Base-by-base conservation (phyloP, 2,113 vertebrate species). In the Chloropsis cyanopogon region DNA sequence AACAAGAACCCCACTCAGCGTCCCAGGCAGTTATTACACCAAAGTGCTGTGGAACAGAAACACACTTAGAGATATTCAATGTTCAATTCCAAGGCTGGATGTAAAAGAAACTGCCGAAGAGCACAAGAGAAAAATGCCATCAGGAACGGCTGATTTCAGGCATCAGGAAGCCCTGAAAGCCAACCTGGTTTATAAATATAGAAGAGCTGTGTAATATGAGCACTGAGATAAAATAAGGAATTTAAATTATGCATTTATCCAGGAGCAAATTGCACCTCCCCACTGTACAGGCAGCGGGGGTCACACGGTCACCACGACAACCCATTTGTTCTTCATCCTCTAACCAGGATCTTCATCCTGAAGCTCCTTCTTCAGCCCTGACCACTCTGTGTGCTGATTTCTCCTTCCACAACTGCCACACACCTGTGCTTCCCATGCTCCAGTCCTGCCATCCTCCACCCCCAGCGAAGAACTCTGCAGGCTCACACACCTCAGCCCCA, bases 371-470 rank as follows among this genome's bases (percentile, higher is more conserved):
- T 50, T 50, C n/a, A 28, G 52, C 82, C 50, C 65, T 52, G 50
- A 79, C 47, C 81, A 10, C 41, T 37, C 37, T 18, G 26, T 2
- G 24, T 28, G 65, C 69, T 53, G 21, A 22, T 50, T 79, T 33
- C 56, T 72, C 53, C 46, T 69, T 46, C 61, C 57, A 35, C 41
- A 87, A 2, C 28, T 9, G 29, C 26, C 37, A 57, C 56, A 35
- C 33, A 33, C 17, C 61, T 14, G 35, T 0, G 0, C 25, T 22
- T 35, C 25, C 53, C 39, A 66, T 0, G 0, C 2, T 2, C 50
- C 64, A 37, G 18, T 10, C 49, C 11, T 6, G 18, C 3, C 77
- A 64, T 4, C 75, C 65, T 37, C 59, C 47, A 13, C 0, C 23
- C 37, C 24, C 54, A 57, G 11, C 10, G n/a, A 35, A 69, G 49